Evolutionary conservation across 1,140 invertebrate species (phyloP), one percentile per base, ranked within the genome.

Genomic region (Galleria mellonella): DNA sequence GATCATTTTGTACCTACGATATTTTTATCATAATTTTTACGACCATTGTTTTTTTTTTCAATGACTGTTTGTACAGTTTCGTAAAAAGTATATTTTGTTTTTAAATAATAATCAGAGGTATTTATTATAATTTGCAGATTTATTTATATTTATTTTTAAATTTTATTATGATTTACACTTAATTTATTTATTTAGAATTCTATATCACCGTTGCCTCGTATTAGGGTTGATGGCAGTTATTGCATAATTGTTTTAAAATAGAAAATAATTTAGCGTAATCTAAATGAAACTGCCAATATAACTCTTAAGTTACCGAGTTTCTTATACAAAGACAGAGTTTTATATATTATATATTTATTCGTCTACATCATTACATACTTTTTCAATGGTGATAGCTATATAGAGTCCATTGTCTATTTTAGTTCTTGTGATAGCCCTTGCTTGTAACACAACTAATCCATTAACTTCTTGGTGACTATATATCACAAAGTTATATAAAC

Each of bases 371-470:
- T 45, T 43, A 51, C 37, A 46, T 36, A 47, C 31, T 32, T 47
- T 35, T 28, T 51, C 44, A 44, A 47, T 50, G 46, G 50, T 60
- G 32, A 38, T 56, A 51, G 51, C 37, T 46, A 55, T 50, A 54
- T 59, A 52, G 47, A 55, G 40, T 40, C 53, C 47, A 45, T 57
- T 41, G 54, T 51, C 35, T 51, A 23, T 23, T 68, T 55, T 68
- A 64, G 54, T 66, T 68, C 60, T 74, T 76, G 66, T 81, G 62
- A 74, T 82, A 82, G 78, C 81, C 81, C 71, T 81, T 77, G 85
- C 85, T 87, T 87, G 83, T 87, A 87, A 86, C 82, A 79, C 36
- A 67, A 86, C 85, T 85, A 87, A 87, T 86, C 43, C 59, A 81
- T 79, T 84, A 83, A 82, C 72, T 71, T 62, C 17, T 53, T 51